phyloP scores from a whole-genome alignment of 2,113 vertebrate species.

The Malurus cyaneus region DNA sequence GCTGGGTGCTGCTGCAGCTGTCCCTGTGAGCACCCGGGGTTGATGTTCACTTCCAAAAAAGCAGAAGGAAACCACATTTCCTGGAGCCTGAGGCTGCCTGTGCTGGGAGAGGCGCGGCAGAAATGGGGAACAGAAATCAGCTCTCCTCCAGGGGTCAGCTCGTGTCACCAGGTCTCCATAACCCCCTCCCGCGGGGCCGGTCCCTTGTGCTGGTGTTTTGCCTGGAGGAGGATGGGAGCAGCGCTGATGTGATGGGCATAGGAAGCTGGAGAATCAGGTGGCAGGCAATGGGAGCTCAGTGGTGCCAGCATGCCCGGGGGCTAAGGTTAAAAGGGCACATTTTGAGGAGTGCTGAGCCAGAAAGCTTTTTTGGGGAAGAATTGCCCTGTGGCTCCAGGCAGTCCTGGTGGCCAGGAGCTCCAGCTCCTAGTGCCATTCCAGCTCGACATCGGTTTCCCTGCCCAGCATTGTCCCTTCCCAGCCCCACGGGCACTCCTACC shows the following conservation, averaged over 20 bases:
- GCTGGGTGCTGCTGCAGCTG: not conserved
- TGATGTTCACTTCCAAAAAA: not conserved
- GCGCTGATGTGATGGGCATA: not conserved
- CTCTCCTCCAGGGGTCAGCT: not conserved
- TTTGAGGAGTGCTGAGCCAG: not conserved
- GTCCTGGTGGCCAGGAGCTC: not conserved
- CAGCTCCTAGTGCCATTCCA: not conserved
- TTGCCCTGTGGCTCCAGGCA: not conserved
- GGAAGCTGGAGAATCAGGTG: not conserved
- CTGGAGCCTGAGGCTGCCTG: not conserved
- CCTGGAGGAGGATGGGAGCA: not conserved
- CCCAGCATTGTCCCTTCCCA: not conserved
- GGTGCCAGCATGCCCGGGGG: not conserved
- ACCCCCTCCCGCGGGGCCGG: not conserved
- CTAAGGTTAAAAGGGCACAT: not conserved
- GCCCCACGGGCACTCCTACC: not conserved
- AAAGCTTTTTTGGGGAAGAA: not conserved
- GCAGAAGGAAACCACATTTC: conserved; percentile 26
- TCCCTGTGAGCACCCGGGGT: fast-evolving
- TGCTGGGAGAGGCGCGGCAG: not conserved
- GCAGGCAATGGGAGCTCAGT: not conserved
- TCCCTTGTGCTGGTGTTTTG: not conserved
- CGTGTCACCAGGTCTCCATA: fast-evolving
- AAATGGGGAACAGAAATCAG: conserved; percentile 46
- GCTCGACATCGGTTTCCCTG: not conserved